phyloP scores from a whole-genome alignment of 2,888 invertebrate genomes.

The Lasioglossum lativentre region DNA sequence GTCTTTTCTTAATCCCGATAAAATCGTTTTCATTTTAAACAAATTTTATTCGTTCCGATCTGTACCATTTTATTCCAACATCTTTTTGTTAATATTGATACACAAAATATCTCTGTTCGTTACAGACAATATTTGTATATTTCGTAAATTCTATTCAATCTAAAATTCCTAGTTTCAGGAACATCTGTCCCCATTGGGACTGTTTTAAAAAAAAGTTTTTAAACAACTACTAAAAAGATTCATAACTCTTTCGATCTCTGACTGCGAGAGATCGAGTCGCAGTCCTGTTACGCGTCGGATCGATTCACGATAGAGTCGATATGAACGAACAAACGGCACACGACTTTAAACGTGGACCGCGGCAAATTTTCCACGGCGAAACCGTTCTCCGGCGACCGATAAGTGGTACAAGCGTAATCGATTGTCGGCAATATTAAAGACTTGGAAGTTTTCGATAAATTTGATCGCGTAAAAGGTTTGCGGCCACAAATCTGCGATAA shows the following conservation, averaged over 20 bases:
- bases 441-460: slow-evolving; percentile 34
- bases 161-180: neutral
- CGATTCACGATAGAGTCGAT: slow-evolving; percentile 62
- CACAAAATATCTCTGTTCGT: neutral
- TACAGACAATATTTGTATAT: neutral
- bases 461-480: slow-evolving; percentile 22
- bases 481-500: slow-evolving; percentile 49
- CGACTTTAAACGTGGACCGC: slow-evolving; percentile 45
- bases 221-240: neutral
- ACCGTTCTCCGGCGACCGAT: slow-evolving; percentile 20
- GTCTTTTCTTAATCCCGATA: neutral
- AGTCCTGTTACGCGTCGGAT: slow-evolving; percentile 69
- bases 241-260: neutral
- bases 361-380: slow-evolving; percentile 49
- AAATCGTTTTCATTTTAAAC: neutral
- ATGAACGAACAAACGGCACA: slow-evolving; percentile 40
- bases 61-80: too few species aligned
- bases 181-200: too few species aligned
- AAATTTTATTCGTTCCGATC: neutral
- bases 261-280: slow-evolving; percentile 37
- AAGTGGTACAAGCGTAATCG: slow-evolving; percentile 34
- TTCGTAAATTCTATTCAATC: neutral
- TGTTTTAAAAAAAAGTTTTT: too few species aligned
- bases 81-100: too few species aligned
- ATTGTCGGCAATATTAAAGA: slow-evolving; percentile 38